Conservation (phyloP, 2,113 vertebrate species). For the Corythornis vintsioides region DNA sequence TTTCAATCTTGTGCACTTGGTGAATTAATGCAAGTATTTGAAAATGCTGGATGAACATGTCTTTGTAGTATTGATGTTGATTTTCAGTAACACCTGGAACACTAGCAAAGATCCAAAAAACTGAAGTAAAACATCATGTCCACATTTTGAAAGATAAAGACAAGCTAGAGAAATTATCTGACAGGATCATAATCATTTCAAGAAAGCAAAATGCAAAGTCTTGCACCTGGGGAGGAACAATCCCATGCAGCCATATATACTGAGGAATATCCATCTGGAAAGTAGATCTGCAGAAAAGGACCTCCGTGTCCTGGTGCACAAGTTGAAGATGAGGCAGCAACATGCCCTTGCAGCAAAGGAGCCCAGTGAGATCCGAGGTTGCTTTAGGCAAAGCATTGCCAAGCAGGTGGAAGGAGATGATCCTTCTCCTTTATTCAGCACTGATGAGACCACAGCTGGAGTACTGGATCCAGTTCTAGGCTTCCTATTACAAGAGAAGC, state of each 20-base stretch:
- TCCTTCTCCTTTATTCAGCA: background rate
- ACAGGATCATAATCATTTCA: background rate
- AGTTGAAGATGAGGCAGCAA: rapidly evolving
- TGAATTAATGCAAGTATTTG: background rate
- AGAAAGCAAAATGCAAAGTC: background rate
- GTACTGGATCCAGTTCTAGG: background rate
- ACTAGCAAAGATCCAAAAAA: background rate
- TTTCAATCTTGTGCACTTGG: background rate
- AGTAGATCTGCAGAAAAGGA: background rate
- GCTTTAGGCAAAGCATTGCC: background rate
- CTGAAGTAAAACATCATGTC: background rate
- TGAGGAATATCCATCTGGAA: background rate
- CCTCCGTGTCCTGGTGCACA: rapidly evolving
- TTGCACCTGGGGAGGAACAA: background rate
- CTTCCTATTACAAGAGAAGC: background rate
- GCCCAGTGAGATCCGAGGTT: background rate
- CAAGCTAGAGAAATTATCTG: background rate
- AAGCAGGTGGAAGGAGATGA: background rate
- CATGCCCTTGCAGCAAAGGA: background rate
- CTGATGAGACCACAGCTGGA: background rate
- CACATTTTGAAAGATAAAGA: background rate
- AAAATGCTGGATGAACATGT: background rate
- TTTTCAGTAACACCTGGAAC: background rate
- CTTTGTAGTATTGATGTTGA: background rate
- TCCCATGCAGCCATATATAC: background rate